Base-by-base conservation (phyloP, 2,113 vertebrate genomes). In the Percina caprodes region DNA sequence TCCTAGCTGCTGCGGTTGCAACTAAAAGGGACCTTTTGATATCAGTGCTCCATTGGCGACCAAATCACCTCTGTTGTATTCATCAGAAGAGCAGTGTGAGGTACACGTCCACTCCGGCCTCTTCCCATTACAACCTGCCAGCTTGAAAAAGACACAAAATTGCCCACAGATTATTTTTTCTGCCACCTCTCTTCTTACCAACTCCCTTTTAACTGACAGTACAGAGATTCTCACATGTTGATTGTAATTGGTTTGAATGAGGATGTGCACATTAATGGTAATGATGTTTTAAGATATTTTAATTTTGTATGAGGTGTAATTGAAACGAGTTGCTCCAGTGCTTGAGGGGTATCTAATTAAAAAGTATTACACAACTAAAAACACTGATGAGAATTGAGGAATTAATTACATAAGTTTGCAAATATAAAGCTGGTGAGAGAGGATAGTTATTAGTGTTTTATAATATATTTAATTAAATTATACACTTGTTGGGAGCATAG, bases 261-360 rank as follows among this genome's bases (percentile, higher is more conserved):
- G 74, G 61, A 66, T 79, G 46, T 81, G 49, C 68, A 78, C 76
- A 73, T 79, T 78, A 84, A 81, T 86, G 72, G 72, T 85, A 88
- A 86, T 86, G 69, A 77, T 88, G 74, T 91, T 92, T 89, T 90
- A 86, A 91, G 79, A 93, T 90, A 86, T 83, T 89, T 90, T 76
- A 83, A 91, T 93, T 86, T 87, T 15, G 69, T 88, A 86, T 85
- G 74, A 85, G 87, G 56, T 87, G 83, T 92, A 92, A 91, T 88
- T 94, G 55, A 67, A 77, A 61, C 19, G 71, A 80, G 77, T 73
- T 69, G 65, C 67, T 76, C 71, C 61, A 39, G 15, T 72, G 77
- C 86, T 91, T 54, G 23, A 82, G 75, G 77, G 74, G 10, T 75
- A 80, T 80, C 77, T 89, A 90, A 93, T 93, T 91, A 88, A 90